A percentile compares a stretch with the other conserved stretches of the same genome.
Evolutionary conservation across 1,140 invertebrate species (phyloP).

Genomic region (Condylostylus longicornis): DNA sequence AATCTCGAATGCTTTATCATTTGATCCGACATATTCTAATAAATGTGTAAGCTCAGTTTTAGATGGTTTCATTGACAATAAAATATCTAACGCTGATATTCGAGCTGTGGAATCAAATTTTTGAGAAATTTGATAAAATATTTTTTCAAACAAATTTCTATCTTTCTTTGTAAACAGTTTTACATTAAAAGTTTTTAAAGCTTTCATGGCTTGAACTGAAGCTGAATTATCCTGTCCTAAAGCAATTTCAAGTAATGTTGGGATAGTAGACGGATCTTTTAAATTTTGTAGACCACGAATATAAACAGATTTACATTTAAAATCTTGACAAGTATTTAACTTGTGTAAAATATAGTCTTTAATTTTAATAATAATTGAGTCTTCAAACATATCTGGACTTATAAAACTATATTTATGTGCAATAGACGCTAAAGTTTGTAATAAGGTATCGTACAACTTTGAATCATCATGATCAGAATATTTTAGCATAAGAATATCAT

Average conservation of each 20-base stretch:
- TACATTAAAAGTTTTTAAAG: constrained; percentile 40
- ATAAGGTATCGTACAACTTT: constrained; percentile 46
- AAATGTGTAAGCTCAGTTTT: constrained; percentile 39
- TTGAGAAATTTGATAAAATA: constrained; percentile 48
- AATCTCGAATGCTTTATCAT: constrained; percentile 46
- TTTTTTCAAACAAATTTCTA: constrained; percentile 34
- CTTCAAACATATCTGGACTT: constrained; percentile 13
- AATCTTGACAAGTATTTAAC: constrained; percentile 1
- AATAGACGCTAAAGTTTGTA: constrained; percentile 48
- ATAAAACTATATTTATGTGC: constrained; percentile 31
- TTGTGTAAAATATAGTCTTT: constrained; percentile 8
- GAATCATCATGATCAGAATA: constrained; percentile 35
- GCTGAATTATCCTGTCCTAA: constrained; percentile 35
- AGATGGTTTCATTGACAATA: constrained; percentile 43
- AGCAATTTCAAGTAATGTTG: constrained; percentile 39
- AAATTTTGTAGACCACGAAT: constrained; percentile 54
- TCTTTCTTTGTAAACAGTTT: constrained; percentile 25
- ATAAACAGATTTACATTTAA: constrained; percentile 39
- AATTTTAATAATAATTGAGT: constrained; percentile 13
- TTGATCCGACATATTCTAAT: constrained; percentile 37
- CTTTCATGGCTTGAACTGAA: constrained; percentile 48
- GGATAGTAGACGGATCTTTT: constrained; percentile 38
- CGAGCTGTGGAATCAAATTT: constrained; percentile 54
- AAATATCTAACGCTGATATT: constrained; percentile 53
- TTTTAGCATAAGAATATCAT: constrained; percentile 28